Conservation (phyloP, 2,113 vertebrate species). For the Aegithalos caudatus region DNA sequence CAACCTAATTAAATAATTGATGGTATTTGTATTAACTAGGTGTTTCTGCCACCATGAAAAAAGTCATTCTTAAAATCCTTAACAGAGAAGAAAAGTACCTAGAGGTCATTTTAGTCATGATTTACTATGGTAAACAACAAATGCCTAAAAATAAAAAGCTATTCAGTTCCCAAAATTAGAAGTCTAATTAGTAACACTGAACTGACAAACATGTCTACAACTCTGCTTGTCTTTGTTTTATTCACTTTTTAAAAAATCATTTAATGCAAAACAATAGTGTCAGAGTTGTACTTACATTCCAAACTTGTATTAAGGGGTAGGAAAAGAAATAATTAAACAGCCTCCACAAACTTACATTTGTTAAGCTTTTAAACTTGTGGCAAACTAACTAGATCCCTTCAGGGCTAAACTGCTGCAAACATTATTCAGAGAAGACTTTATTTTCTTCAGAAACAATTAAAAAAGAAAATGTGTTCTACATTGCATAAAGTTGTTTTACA, state of each 20-base stretch:
- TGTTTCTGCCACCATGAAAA: neutral
- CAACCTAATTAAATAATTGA: neutral
- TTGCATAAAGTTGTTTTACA: neutral
- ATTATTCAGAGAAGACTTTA: neutral
- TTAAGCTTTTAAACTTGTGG: conserved; percentile 7
- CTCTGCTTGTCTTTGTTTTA: neutral
- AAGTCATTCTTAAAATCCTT: neutral
- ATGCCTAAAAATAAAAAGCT: neutral
- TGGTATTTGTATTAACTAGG: neutral
- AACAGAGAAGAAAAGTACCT: neutral
- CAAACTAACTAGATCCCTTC: neutral
- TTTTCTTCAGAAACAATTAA: conserved; percentile 21
- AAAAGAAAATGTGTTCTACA: conserved; percentile 8
- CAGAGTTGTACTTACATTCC: neutral
- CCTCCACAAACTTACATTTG: neutral
- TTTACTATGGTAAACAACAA: neutral
- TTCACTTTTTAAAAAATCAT: neutral
- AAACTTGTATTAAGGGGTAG: neutral
- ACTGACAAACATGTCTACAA: neutral
- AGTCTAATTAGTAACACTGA: neutral
- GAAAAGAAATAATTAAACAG: neutral
- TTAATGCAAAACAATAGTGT: neutral
- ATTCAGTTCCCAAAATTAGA: neutral
- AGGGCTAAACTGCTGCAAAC: neutral
- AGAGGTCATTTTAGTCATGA: neutral